Evolutionary conservation across 2,888 invertebrate species (phyloP).

Genomic region (Apamea monoglypha): DNA sequence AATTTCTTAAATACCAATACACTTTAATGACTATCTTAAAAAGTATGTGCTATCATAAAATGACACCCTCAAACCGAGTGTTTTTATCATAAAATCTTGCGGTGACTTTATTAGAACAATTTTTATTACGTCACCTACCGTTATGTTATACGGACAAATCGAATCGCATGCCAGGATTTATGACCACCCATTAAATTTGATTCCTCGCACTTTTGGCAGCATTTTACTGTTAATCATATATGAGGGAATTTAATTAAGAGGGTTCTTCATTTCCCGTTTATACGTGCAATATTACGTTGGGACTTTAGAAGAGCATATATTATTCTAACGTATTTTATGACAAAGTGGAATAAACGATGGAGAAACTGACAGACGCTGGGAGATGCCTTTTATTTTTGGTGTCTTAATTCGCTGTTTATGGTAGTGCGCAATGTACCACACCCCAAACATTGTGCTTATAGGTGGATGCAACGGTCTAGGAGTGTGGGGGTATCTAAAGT

Average conservation of each 20-base stretch:
- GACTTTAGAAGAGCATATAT: background rate
- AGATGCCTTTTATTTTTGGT: background rate
- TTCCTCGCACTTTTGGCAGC: slow-evolving; percentile 68
- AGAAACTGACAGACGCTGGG: background rate
- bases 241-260: slow-evolving; percentile 67
- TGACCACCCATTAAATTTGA: slow-evolving; percentile 72
- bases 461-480: background rate
- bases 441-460: background rate
- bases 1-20: background rate
- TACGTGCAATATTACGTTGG: slow-evolving; percentile 9
- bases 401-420: background rate
- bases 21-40: slow-evolving; percentile 13
- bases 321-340: background rate
- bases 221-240: slow-evolving; percentile 70
- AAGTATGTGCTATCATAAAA: slow-evolving; percentile 37
- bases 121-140: slow-evolving; percentile 69
- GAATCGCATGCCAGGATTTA: slow-evolving; percentile 73
- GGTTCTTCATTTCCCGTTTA: slow-evolving; percentile 20
- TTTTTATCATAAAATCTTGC: slow-evolving; percentile 60
- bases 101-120: slow-evolving; percentile 59
- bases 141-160: slow-evolving; percentile 68
- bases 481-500: background rate
- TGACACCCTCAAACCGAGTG: slow-evolving; percentile 28
- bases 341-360: background rate
- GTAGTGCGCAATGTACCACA: background rate